Evolutionary conservation across 2,797 vertebrate species (phyloP).

Genomic region (Sebastolobus alascanus): DNA sequence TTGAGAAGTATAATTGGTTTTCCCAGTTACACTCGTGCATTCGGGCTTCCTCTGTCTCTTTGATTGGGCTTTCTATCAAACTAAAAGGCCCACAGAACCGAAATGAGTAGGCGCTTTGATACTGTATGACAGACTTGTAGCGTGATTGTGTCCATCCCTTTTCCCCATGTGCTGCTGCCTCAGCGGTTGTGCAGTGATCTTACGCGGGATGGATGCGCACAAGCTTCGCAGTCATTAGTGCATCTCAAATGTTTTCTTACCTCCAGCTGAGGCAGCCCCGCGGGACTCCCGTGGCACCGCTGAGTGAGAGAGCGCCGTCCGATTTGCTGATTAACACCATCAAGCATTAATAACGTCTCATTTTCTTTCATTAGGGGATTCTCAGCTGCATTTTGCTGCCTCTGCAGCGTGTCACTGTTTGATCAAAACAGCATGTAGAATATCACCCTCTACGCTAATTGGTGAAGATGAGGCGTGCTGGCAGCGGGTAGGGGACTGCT

Average conservation of each 20-base stretch:
- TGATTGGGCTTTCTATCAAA: conserved; percentile 55
- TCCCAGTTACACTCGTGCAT: conserved; percentile 9
- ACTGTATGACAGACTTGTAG: conserved; percentile 17
- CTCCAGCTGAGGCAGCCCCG: conserved; percentile 64
- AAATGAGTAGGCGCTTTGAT: conserved; percentile 47
- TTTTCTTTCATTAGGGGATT: conserved; percentile 78
- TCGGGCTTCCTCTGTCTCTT: conserved; percentile 20
- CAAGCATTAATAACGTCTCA: conserved; percentile 76
- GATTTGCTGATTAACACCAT: conserved; percentile 74
- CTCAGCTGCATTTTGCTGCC: conserved; percentile 71
- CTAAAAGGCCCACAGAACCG: conserved; percentile 14
- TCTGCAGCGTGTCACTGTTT: conserved; percentile 64
- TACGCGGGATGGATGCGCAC: neutral
- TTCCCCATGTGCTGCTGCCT: conserved; percentile 17
- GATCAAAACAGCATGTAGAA: conserved; percentile 75
- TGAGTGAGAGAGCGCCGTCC: conserved; percentile 45
- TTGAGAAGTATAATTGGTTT: conserved; percentile 48
- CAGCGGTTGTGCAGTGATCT: conserved; percentile 19
- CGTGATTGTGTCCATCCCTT: conserved; percentile 37
- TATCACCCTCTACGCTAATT: conserved; percentile 75
- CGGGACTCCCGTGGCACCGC: conserved; percentile 50
- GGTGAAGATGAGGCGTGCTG: conserved; percentile 74
- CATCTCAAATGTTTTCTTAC: conserved; percentile 68
- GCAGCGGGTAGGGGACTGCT: conserved; percentile 63
- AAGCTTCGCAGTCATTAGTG: conserved; percentile 62